Base-by-base conservation (phyloP, 2,797 vertebrate genomes). In the Phataginus tricuspis region DNA sequence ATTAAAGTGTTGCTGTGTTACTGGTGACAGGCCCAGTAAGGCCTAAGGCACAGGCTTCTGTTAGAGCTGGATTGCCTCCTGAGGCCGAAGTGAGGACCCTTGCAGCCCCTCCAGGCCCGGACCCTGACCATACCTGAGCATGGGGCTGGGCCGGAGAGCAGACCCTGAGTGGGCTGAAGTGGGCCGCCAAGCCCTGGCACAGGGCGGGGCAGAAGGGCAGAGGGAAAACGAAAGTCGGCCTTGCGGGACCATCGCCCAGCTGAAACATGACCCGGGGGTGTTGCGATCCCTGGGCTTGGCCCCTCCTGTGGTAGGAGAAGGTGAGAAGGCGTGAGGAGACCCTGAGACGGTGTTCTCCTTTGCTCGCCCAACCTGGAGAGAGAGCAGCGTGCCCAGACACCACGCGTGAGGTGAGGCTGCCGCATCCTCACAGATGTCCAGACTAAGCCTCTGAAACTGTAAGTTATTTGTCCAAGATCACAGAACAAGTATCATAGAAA, bases 351-450 rank as follows among this genome's bases (percentile, higher is more conserved):
- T 12, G 4, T 18, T 34, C 66, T 87, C 12, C 25, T 37, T 8
- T 15, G 31, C 29, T 34, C 31, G 10, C 34, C 66, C 31, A 12
- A 27, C 49, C 12, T 3, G 18, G 14, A 21, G 34, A 37, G 45
- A 55, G 72, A 31, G 51, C 18, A 11, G 42, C 9, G 2, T 59
- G 16, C 59, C 25, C 31, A 37, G 6, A 18, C 31, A 5, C 82
- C 13, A 7, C 57, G 14, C 5, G 2, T 2, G 18, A 23, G 57
- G 31, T n/a, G 66, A n/a, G 57, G 14, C 42, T n/a, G 25, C 53
- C 21, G 1, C 31, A 0, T 21, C 1, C 3, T 72, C 5, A 23
- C 15, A 5, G 15, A 55, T 13, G 27, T n/a, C 3, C 29, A 18
- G 42, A 42, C 61, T 13, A n/a, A 34, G 29, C 34, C 45, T 71